A percentile compares a stretch with the other conserved stretches of the same genome.
These are phyloP conservation scores for Xanthorhoe spadicearia DNA, from an alignment of 2,888 invertebrate genomes.

Conservation along the genomic window DNA sequence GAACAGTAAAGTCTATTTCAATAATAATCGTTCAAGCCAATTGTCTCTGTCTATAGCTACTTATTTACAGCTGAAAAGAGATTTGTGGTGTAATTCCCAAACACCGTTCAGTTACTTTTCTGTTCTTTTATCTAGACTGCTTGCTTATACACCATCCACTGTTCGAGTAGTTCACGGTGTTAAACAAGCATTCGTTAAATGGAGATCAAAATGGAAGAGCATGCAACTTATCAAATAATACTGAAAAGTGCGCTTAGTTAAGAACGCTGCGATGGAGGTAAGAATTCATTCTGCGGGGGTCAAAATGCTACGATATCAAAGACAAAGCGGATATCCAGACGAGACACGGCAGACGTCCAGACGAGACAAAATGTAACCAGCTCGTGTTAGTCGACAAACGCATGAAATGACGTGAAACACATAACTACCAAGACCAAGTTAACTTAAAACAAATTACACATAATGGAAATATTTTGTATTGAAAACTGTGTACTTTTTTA, in stretches of 20 bases:
- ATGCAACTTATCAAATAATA: slow-evolving; percentile 73
- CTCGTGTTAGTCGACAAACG: slow-evolving; percentile 78
- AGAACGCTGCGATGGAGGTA: slow-evolving; percentile 71
- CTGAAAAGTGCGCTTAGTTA: slow-evolving; percentile 69
- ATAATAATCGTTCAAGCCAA: slow-evolving; percentile 42
- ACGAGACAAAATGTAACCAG: slow-evolving; percentile 61
- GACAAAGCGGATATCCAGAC: slow-evolving; percentile 77
- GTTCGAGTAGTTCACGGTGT: slow-evolving; percentile 28
- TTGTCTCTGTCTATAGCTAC: slow-evolving; percentile 22
- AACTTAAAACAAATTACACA: slow-evolving; percentile 66
- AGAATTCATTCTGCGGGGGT: slow-evolving; percentile 71
- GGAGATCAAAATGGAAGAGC: slow-evolving; percentile 55
- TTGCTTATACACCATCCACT: slow-evolving; percentile 49
- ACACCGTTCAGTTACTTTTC: slow-evolving; percentile 60
- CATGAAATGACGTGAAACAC: slow-evolving; percentile 75
- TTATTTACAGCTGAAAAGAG: slow-evolving; percentile 25
- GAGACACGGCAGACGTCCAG: slow-evolving; percentile 62
- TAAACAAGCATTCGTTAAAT: slow-evolving; percentile 47
- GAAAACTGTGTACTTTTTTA: slow-evolving; percentile 58
- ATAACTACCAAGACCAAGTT: slow-evolving; percentile 77
- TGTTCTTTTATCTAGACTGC: slow-evolving; percentile 64
- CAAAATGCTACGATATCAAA: slow-evolving; percentile 76
- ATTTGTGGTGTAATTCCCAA: slow-evolving; percentile 41
- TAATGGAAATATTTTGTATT: slow-evolving; percentile 62
- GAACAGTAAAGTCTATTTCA: slow-evolving; percentile 67